Conservation (phyloP, 2,113 vertebrate genomes). For the Pseudorhombus dupliciocellatus region DNA sequence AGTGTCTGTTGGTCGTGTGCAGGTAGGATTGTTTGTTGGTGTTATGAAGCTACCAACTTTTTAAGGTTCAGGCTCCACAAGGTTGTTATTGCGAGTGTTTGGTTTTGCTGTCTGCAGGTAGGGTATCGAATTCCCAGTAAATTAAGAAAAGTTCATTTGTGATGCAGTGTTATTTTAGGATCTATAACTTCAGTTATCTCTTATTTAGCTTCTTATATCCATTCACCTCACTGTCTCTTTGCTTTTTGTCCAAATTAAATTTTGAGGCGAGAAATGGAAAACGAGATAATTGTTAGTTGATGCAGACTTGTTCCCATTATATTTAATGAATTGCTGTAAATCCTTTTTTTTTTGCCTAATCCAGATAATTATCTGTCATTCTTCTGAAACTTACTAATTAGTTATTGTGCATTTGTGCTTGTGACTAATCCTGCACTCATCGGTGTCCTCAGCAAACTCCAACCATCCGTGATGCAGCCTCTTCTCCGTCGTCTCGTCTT, state of each 20-base stretch:
- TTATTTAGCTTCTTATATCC: not conserved
- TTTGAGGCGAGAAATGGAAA: not conserved
- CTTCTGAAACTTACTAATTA: slow-evolving; percentile 26
- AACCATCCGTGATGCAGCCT: slow-evolving; percentile 92
- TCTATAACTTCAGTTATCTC: not conserved
- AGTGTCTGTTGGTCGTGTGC: slow-evolving; percentile 90
- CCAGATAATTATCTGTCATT: slow-evolving; percentile 24
- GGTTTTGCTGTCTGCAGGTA: slow-evolving; percentile 3
- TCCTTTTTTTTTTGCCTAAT: slow-evolving; percentile 31
- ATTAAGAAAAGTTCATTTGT: not conserved
- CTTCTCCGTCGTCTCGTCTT: slow-evolving; percentile 89
- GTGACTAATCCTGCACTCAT: slow-evolving; percentile 24
- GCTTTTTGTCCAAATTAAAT: slow-evolving; percentile 7
- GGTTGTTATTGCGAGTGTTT: not conserved
- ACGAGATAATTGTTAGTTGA: not conserved
- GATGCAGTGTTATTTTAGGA: not conserved
- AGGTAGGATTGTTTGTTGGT: slow-evolving; percentile 54
- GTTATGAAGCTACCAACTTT: not conserved
- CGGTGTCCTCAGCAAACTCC: slow-evolving; percentile 84
- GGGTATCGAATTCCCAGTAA: slow-evolving; percentile 4
- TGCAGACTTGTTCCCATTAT: slow-evolving; percentile 4
- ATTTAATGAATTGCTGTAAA: slow-evolving; percentile 28
- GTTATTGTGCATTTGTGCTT: slow-evolving; percentile 15
- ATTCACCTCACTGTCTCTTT: not conserved
- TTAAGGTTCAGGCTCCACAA: not conserved